These are phyloP conservation scores for Tipula vernalis DNA, from an alignment of 2,888 invertebrate species.

Conservation along the genomic window DNA sequence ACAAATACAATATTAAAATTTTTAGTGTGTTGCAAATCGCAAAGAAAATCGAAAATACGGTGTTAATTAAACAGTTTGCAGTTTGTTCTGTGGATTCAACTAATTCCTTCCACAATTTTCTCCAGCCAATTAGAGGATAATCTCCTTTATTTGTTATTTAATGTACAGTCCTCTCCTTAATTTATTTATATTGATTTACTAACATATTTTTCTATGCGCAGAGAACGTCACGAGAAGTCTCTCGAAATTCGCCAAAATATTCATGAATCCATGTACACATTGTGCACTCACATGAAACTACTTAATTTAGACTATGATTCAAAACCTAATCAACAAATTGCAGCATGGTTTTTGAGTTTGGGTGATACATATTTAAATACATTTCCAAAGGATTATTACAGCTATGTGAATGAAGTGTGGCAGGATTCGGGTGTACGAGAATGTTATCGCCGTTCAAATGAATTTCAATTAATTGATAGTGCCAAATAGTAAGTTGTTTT, in stretches of 20 bases:
- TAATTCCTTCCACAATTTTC: no score
- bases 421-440: slow-evolving; percentile 55
- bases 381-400: slow-evolving; percentile 51
- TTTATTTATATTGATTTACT: no score
- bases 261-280: slow-evolving; percentile 60
- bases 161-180: no score
- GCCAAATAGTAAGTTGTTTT: slow-evolving; percentile 60
- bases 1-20: no score
- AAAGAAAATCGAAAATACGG: no score
- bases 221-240: slow-evolving; percentile 55
- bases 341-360: slow-evolving; percentile 39
- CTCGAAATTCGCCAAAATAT: slow-evolving; percentile 57
- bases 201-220: slow-evolving; percentile 24
- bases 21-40: no score
- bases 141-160: no score
- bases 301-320: slow-evolving; percentile 41
- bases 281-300: slow-evolving; percentile 44
- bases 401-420: slow-evolving; percentile 55
- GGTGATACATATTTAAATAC: slow-evolving; percentile 30
- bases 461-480: slow-evolving; percentile 68
- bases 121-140: no score
- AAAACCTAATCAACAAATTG: slow-evolving; percentile 27
- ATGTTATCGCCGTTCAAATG: slow-evolving; percentile 56
- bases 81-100: no score
- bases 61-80: no score